Evolutionary conservation across 2,113 vertebrate genomes (phyloP), one percentile per base, ranked within the genome.

Genomic region (Cyrtonyx montezumae): DNA sequence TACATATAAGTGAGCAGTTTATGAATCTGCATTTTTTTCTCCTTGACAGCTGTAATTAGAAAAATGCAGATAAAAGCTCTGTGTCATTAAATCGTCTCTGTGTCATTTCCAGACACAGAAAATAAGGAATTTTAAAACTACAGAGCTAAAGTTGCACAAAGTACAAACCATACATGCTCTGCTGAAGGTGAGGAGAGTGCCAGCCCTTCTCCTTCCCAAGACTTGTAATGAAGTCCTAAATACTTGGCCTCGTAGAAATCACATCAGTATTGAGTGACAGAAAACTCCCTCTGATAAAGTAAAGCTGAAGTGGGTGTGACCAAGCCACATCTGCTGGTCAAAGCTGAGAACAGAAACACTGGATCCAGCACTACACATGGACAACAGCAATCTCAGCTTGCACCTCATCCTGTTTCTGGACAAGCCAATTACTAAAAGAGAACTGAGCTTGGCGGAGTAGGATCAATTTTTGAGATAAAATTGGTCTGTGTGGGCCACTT

Each of bases 1-100:
- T 87, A 95, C 93, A 94, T 88, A 80, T 81, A 90, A 73, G n/a
- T 0, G 4, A 93, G 48, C 68, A 81, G 40, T 68, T 95, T 79
- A 76, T 55, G 32, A 87, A 85, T 40, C 66, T 1, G 6, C 55
- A 15, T n/a, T 79, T 84, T 93, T 67, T 86, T 49, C 36, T 94
- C 34, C 23, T 15, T 48, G 43, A 71, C 58, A 87, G 43, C 3
- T 87, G 56, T 32, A 88, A 79, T 49, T 20, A 88, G 30, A 63
- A 85, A 88, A 87, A 93, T 30, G 56, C 14, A 83, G 53, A 85
- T 69, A 56, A 87, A 94, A 79, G 43, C 37, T 65, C 43, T 56
- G 37, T 59, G 43, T 43, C 43, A 43, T 43, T 43, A 43, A 20
- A 14, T 92, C 58, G 14, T 25, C 45, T 78, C 76, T 92, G 71